These are phyloP conservation scores for Hemiscyllium ocellatum DNA, from an alignment of 2,113 vertebrate genomes.

Conservation along the genomic window DNA sequence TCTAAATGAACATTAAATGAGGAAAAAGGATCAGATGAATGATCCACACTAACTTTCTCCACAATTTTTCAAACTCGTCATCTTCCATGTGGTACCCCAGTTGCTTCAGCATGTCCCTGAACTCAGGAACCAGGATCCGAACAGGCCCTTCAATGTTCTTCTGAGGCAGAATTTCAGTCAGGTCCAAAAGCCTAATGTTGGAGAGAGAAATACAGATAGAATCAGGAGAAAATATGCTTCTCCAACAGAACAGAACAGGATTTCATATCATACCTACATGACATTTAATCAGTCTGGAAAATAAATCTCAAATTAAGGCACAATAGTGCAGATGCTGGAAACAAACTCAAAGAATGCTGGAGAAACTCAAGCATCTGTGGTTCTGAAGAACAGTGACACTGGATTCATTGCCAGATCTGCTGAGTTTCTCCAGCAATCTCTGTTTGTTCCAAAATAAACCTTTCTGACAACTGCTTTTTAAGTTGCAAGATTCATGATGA, in stretches of 20 bases:
- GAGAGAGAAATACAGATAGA: not conserved
- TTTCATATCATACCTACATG: not conserved
- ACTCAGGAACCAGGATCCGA: conserved; percentile 45
- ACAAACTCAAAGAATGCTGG: too few species aligned
- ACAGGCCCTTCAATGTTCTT: conserved; percentile 39
- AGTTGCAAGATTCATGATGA: not conserved
- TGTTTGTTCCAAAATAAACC: not conserved
- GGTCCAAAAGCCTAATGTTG: conserved; percentile 45
- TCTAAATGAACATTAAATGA: not conserved
- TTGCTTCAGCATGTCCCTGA: conserved; percentile 45
- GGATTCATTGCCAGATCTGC: too few species aligned
- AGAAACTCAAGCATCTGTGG: too few species aligned
- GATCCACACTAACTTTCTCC: conserved; percentile 44
- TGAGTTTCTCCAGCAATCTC: too few species aligned
- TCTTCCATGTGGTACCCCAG: conserved; percentile 46
- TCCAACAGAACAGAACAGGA: not conserved
- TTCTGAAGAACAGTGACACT: too few species aligned
- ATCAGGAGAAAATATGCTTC: not conserved
- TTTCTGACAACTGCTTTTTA: not conserved
- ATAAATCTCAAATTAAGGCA: too few species aligned
- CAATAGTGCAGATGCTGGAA: too few species aligned
- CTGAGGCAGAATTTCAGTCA: conserved; percentile 41
- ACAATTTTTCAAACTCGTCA: conserved; percentile 51
- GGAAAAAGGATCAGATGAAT: not conserved
- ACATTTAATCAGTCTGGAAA: not conserved